A percentile compares a stretch with the other conserved stretches of the same genome.
Evolutionary conservation across 2,888 invertebrate species (phyloP).

Genomic region (Leucophenga maculata): DNA sequence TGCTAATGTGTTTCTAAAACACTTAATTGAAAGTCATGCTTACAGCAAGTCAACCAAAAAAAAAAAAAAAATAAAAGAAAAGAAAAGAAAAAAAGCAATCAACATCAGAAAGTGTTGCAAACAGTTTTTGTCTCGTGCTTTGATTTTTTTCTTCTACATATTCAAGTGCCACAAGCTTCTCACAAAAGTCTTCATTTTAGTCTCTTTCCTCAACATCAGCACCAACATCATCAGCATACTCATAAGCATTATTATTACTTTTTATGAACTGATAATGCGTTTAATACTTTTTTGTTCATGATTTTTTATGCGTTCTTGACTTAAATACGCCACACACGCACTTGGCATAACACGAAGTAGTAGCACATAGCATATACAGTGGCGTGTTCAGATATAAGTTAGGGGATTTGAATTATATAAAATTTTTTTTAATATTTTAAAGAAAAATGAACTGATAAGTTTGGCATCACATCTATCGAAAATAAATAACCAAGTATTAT

Average conservation of each 20-base stretch:
- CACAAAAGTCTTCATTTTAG: neutral
- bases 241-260: conserved; percentile 1
- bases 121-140: neutral
- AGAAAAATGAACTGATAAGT: too few relatives aligned
- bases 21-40: conserved; percentile 30
- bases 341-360: neutral
- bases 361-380: neutral
- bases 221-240: too few relatives aligned
- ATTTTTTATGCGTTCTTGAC: conserved; percentile 26
- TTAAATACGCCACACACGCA: conserved; percentile 34
- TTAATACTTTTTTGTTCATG: conserved; percentile 20
- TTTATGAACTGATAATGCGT: conserved; percentile 18
- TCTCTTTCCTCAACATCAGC: neutral
- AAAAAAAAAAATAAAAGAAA: neutral
- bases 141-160: neutral
- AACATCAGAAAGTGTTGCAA: neutral
- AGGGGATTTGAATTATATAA: too few relatives aligned
- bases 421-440: too few relatives aligned
- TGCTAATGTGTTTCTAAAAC: conserved; percentile 28
- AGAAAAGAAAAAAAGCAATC: neutral
- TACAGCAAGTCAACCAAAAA: neutral
- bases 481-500: too few relatives aligned
- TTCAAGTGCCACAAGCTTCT: neutral
- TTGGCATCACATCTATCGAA: too few relatives aligned
- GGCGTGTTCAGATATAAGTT: neutral